Percentiles rank a stretch among this genome's conserved stretches.
phyloP scores from a whole-genome alignment of 2,888 invertebrate species.

The Aleiodes alternator region DNA sequence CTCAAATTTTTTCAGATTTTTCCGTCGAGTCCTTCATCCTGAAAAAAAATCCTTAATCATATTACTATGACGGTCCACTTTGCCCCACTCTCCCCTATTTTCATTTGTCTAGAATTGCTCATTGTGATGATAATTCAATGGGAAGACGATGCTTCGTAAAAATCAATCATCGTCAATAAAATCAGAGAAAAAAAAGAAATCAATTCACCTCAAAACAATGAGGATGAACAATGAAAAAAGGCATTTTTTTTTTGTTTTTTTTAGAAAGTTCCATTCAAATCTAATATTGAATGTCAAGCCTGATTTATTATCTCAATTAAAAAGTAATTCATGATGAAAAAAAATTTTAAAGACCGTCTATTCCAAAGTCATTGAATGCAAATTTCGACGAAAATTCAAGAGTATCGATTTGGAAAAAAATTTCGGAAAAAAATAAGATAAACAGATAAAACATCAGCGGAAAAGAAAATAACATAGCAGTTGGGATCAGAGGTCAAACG shows the following conservation, averaged over 20 bases:
- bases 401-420: neutral
- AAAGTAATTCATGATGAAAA: neutral
- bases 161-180: too few relatives aligned
- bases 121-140: neutral
- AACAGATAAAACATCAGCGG: constrained; percentile 16
- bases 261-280: too few relatives aligned
- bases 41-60: too few relatives aligned
- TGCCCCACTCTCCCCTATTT: too few relatives aligned
- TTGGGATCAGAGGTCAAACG: constrained; percentile 18
- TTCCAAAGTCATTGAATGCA: neutral
- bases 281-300: too few relatives aligned
- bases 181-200: too few relatives aligned
- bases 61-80: too few relatives aligned
- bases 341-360: neutral
- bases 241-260: too few relatives aligned
- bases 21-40: too few relatives aligned
- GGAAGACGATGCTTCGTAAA: neutral
- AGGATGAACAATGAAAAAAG: too few relatives aligned
- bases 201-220: too few relatives aligned
- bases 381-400: neutral
- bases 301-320: neutral
- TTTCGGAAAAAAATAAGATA: constrained; percentile 8
- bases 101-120: neutral
- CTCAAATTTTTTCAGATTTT: too few relatives aligned
- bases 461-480: constrained; percentile 16